Percentiles rank a stretch among this genome's conserved stretches.
These are phyloP conservation scores for Balanococcus diminutus DNA, from an alignment of 2,888 invertebrate genomes.

Conservation along the genomic window DNA sequence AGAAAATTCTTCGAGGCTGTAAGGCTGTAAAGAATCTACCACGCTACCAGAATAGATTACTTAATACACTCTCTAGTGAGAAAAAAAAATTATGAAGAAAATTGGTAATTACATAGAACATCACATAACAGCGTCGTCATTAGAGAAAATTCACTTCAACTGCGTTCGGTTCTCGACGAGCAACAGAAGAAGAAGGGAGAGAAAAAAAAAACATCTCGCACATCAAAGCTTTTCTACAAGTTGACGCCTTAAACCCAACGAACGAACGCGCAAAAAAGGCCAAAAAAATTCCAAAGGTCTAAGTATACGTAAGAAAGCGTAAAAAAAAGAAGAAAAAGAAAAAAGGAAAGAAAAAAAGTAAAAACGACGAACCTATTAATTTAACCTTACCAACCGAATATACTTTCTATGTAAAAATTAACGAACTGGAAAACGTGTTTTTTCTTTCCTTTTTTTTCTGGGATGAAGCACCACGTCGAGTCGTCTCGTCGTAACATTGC, in stretches of 20 bases:
- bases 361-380: slow-evolving; percentile 8
- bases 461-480: background rate
- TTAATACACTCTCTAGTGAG: background rate
- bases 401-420: background rate
- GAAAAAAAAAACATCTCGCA: slow-evolving; percentile 12
- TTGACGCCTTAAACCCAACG: slow-evolving; percentile 17
- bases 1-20: too few relatives aligned
- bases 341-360: background rate
- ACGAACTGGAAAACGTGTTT: slow-evolving; percentile 42
- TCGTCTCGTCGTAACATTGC: background rate
- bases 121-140: slow-evolving; percentile 2
- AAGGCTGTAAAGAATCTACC: too few relatives aligned
- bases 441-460: background rate
- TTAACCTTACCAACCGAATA: slow-evolving; percentile 16
- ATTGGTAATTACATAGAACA: slow-evolving; percentile 33
- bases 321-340: background rate
- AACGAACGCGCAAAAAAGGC: background rate
- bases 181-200: background rate
- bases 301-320: background rate
- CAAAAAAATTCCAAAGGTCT: background rate
- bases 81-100: background rate
- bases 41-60: slow-evolving; percentile 13
- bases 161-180: background rate
- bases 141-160: slow-evolving; percentile 7
- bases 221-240: slow-evolving; percentile 35